These are phyloP conservation scores for Promerops cafer DNA, from an alignment of 2,113 vertebrate genomes.

Conservation along the genomic window DNA sequence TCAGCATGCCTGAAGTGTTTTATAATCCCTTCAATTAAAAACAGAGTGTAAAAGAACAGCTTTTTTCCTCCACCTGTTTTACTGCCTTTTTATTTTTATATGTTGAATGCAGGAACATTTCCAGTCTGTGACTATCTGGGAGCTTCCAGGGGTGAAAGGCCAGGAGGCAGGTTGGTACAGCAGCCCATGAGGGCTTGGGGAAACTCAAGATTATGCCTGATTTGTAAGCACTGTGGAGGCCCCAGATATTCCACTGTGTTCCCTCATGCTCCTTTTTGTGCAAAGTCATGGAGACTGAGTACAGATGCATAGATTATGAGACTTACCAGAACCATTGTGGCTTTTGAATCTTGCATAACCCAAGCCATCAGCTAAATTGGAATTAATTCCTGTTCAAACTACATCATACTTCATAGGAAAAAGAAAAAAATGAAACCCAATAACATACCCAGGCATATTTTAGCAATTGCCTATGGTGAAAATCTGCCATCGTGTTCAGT, in stretches of 20 bases:
- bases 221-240: neutral
- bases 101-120: neutral
- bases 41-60: neutral
- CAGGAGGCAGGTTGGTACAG: neutral
- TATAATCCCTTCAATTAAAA: conserved; percentile 49
- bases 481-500: neutral
- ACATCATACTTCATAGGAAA: neutral
- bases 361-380: neutral
- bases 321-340: neutral
- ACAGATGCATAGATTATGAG: neutral
- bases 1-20: conserved; percentile 19
- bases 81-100: neutral
- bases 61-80: neutral
- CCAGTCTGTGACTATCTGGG: neutral
- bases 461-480: neutral
- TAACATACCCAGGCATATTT: neutral
- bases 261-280: neutral
- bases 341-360: neutral
- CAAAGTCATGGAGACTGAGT: neutral
- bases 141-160: neutral
- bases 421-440: neutral
- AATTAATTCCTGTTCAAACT: conserved; percentile 27
- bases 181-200: neutral
- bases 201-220: neutral
- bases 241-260: neutral